phyloP scores from a whole-genome alignment of 2,888 invertebrate species.

The Eurois occulta region DNA sequence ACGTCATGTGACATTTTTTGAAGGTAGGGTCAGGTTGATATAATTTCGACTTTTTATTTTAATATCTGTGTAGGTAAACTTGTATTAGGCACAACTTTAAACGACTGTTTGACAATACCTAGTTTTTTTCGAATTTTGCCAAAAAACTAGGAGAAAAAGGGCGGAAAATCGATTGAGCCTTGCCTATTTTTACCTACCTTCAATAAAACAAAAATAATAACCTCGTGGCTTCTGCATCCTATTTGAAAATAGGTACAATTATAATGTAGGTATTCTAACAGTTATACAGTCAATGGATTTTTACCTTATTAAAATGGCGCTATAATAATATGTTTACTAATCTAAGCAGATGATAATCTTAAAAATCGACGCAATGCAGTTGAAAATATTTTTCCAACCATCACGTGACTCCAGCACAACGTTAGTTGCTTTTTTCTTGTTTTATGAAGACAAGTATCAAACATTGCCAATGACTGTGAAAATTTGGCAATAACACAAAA shows the following conservation, averaged over 20 bases:
- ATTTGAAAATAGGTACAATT: background rate
- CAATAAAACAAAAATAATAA: background rate
- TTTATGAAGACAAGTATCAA: background rate
- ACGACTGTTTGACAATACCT: background rate
- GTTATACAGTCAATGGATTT: background rate
- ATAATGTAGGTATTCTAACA: background rate
- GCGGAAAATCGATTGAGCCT: background rate
- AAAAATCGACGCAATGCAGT: conserved; percentile 43
- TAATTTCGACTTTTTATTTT: background rate
- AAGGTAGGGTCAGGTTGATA: background rate
- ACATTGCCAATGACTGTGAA: conserved; percentile 44
- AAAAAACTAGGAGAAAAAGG: background rate
- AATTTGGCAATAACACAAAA: conserved; percentile 40
- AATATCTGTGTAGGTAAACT: background rate
- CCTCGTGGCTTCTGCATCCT: too few relatives aligned
- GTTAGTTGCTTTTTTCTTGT: background rate
- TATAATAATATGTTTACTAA: background rate
- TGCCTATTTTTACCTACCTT: conserved; percentile 8
- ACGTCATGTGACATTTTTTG: background rate
- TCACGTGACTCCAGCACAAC: background rate
- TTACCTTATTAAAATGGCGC: background rate
- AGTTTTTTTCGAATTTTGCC: background rate
- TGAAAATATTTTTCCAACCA: conserved; percentile 21
- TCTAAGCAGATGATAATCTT: background rate
- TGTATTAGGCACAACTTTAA: too few relatives aligned